Conservation (phyloP, 2,888 invertebrate species). For the Drosophila kuntzei region DNA sequence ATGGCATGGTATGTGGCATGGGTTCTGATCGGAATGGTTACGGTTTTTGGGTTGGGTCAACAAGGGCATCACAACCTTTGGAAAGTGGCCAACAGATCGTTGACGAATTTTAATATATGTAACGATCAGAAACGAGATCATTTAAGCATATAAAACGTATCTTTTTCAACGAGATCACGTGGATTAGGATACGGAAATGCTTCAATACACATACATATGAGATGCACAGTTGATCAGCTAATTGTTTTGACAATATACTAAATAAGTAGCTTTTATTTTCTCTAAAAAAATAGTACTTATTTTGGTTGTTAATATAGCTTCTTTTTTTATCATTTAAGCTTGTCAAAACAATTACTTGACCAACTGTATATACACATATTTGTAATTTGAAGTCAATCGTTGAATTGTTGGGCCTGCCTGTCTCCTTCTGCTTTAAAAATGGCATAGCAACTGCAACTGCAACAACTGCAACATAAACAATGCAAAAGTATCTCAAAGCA, state of each 20-base stretch:
- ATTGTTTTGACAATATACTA: no score
- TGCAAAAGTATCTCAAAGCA: conserved; percentile 70
- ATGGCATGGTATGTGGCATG: conserved; percentile 7
- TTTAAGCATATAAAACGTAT: not conserved
- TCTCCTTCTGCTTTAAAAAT: conserved; percentile 57
- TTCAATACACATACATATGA: not conserved
- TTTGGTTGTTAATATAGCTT: no score
- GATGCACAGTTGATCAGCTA: not conserved
- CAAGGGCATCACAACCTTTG: conserved; percentile 1
- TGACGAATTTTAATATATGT: not conserved
- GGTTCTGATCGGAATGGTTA: conserved; percentile 4
- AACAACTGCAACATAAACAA: conserved; percentile 44
- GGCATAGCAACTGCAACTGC: conserved; percentile 45
- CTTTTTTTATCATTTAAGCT: no score
- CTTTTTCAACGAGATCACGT: conserved; percentile 4
- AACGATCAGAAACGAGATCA: not conserved
- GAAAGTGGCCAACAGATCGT: conserved; percentile 1
- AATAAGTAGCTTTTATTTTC: no score
- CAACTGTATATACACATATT: not conserved
- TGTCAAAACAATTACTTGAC: no score
- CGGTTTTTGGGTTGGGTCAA: conserved; percentile 1
- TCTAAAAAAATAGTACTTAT: no score
- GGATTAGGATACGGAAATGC: conserved; percentile 36
- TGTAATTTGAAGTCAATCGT: conserved; percentile 21
- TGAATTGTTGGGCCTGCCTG: conserved; percentile 36